Base-by-base conservation (phyloP, 2,888 invertebrate genomes). In the Caradrina clavipalpis region DNA sequence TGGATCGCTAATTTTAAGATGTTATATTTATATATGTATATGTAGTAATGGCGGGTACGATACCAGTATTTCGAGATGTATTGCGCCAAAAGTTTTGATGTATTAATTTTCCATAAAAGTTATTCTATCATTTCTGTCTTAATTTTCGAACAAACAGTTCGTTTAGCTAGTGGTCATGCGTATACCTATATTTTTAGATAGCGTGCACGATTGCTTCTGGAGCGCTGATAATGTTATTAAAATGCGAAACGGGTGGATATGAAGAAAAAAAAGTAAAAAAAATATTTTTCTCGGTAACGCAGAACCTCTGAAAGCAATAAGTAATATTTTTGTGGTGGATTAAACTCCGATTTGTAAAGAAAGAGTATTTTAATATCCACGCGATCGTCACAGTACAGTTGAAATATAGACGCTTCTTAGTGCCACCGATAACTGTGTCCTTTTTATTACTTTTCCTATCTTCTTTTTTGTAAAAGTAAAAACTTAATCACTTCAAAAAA, bases 1-100 rank as follows among this genome's bases (percentile, higher is more conserved):
- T 96, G 96, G 96, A 96, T 95, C 92, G 95, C 96, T 96, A 95
- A 95, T 95, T 95, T 96, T 96, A 96, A 95, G 96, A 96, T 94
- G 95, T 95, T 96, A 95, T 95, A 96, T 96, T 96, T 96, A 95
- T 95, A 95, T 95, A 95, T 96, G 92, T 95, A 95, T 95, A 95
- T 94, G 95, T 95, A 95, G 95, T 93, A 88, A 91, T 90, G 95
- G 96, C 95, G 95, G 88, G 91, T 95, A 95, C 95, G 89, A 90
- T 89, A 89, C 89, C 95, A 95, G 94, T 95, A 95, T 95, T 95
- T 95, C 95, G 93, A 93, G 89, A 92, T 90, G 95, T 95, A 93
- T 95, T 92, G 86, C 95, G 96, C 96, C 95, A 95, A 95, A 95
- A 93, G 95, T 94, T 96, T 95, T 95, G 95, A 95, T 95, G 94